These are phyloP conservation scores for Oenanthe melanoleuca DNA, from an alignment of 2,113 vertebrate genomes.

Conservation along the genomic window DNA sequence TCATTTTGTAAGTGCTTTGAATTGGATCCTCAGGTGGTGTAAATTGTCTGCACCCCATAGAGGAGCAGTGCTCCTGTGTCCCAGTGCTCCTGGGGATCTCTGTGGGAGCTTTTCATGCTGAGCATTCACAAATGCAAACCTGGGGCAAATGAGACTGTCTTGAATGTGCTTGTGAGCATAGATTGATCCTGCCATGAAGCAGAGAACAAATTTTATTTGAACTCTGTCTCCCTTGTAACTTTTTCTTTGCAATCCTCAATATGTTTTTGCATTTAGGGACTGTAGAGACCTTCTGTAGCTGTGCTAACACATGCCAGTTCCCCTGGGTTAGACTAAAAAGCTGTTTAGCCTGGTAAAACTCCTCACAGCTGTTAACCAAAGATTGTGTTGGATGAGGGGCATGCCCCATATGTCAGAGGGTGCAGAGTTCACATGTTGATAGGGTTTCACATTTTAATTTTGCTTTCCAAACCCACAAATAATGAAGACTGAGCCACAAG, in stretches of 20 bases:
- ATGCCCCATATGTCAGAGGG: slow-evolving; percentile 57
- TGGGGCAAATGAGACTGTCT: not conserved
- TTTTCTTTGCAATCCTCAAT: slow-evolving; percentile 60
- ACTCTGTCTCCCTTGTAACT: slow-evolving; percentile 54
- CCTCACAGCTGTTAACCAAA: slow-evolving; percentile 60
- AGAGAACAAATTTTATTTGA: slow-evolving; percentile 55
- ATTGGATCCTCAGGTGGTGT: not conserved
- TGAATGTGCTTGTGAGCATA: not conserved
- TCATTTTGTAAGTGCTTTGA: not conserved
- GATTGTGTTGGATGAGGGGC: slow-evolving; percentile 54
- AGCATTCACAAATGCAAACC: not conserved
- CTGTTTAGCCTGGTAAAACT: slow-evolving; percentile 64
- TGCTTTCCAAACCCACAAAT: slow-evolving; percentile 15
- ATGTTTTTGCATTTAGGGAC: slow-evolving; percentile 69
- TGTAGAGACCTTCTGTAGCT: slow-evolving; percentile 58
- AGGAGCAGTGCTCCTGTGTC: not conserved
- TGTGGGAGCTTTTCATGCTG: not conserved
- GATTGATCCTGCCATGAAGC: not conserved
- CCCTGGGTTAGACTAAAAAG: slow-evolving; percentile 50
- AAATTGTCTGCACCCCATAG: not conserved
- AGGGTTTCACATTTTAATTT: slow-evolving; percentile 55
- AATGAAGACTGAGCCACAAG: not conserved
- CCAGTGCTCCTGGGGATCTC: not conserved
- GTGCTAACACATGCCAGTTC: slow-evolving; percentile 52
- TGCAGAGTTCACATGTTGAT: slow-evolving; percentile 41